A percentile compares a stretch with the other conserved stretches of the same genome.
Conservation (phyloP, 2,888 invertebrate species). For the Anaspis maculata region DNA sequence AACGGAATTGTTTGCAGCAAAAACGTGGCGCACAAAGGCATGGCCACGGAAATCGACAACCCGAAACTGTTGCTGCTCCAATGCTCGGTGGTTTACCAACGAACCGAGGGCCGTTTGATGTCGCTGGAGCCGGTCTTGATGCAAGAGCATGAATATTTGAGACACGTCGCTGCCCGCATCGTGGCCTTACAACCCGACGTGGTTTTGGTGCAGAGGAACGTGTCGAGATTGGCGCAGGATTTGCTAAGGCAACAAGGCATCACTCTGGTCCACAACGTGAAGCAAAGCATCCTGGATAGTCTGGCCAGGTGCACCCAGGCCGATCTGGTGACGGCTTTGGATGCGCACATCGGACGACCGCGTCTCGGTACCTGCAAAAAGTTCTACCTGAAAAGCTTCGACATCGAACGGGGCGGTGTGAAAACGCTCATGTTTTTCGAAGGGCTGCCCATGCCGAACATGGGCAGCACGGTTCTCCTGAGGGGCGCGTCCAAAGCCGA, state of each 20-base stretch:
- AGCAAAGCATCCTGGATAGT: slow-evolving; percentile 70
- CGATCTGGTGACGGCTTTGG: slow-evolving; percentile 77
- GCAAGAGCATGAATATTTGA: slow-evolving; percentile 85
- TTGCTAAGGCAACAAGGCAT: slow-evolving; percentile 69
- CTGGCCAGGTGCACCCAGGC: slow-evolving; percentile 73
- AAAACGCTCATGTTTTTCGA: slow-evolving; percentile 94
- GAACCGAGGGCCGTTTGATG: slow-evolving; percentile 86
- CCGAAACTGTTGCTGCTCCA: slow-evolving; percentile 80
- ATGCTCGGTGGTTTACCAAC: slow-evolving; percentile 89
- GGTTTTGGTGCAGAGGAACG: slow-evolving; percentile 83
- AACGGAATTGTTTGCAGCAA: slow-evolving; percentile 90
- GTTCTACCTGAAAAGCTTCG: slow-evolving; percentile 63
- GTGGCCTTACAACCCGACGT: slow-evolving; percentile 76
- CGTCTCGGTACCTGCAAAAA: slow-evolving; percentile 75
- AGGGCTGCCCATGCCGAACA: slow-evolving; percentile 72
- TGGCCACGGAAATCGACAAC: slow-evolving; percentile 69
- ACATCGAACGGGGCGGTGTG: slow-evolving; percentile 46
- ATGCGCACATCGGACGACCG: slow-evolving; percentile 75
- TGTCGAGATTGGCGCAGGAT: slow-evolving; percentile 78
- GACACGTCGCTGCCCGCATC: slow-evolving; percentile 79
- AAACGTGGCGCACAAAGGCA: slow-evolving; percentile 86
- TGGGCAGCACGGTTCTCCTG: slow-evolving; percentile 81
- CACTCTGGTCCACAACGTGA: slow-evolving; percentile 83
- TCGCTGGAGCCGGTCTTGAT: slow-evolving; percentile 89
- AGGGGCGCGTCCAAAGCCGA: slow-evolving; percentile 69